Percentiles rank a stretch among this genome's conserved stretches.
Conservation (phyloP, 2,888 invertebrate species). For the Zygothrica quintamaculata region DNA sequence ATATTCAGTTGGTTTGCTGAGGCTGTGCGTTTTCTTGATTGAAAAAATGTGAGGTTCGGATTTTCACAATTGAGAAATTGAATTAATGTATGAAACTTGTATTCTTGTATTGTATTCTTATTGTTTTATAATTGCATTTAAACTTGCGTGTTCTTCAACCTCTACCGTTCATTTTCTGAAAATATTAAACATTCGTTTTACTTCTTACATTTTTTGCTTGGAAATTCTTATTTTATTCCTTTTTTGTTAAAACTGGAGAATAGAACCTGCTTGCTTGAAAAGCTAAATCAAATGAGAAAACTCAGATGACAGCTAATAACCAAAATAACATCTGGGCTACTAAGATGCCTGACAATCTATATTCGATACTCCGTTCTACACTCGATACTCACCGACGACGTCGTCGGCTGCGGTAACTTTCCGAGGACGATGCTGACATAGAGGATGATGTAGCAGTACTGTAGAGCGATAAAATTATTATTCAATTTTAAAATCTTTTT, state of each 20-base stretch:
- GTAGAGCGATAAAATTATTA: not conserved
- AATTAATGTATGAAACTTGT: conserved; percentile 29
- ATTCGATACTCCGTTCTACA: conserved; percentile 19
- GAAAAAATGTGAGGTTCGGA: conserved; percentile 40
- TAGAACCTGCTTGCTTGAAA: conserved; percentile 45
- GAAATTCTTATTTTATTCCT: no score
- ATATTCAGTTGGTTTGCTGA: conserved; percentile 51
- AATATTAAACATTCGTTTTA: conserved; percentile 16
- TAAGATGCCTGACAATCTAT: conserved; percentile 28
- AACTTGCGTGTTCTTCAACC: conserved; percentile 14
- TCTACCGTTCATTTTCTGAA: conserved; percentile 13
- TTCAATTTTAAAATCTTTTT: not conserved
- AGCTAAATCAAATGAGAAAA: conserved; percentile 43
- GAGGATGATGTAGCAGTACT: conserved; percentile 7
- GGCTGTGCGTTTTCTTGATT: conserved; percentile 46
- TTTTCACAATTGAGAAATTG: conserved; percentile 30
- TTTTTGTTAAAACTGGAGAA: conserved; percentile 22
- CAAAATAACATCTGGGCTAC: conserved; percentile 36
- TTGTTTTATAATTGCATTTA: not conserved
- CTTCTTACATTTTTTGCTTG: conserved; percentile 54
- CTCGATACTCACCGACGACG: conserved; percentile 46
- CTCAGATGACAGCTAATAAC: conserved; percentile 45
- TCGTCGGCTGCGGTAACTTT: conserved; percentile 23
- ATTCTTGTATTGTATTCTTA: conserved; percentile 10
- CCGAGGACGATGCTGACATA: conserved; percentile 22